Percentiles rank a stretch among this genome's conserved stretches.
These are phyloP conservation scores for Manacus vitellinus DNA, from an alignment of 2,113 vertebrate species.

Conservation along the genomic window DNA sequence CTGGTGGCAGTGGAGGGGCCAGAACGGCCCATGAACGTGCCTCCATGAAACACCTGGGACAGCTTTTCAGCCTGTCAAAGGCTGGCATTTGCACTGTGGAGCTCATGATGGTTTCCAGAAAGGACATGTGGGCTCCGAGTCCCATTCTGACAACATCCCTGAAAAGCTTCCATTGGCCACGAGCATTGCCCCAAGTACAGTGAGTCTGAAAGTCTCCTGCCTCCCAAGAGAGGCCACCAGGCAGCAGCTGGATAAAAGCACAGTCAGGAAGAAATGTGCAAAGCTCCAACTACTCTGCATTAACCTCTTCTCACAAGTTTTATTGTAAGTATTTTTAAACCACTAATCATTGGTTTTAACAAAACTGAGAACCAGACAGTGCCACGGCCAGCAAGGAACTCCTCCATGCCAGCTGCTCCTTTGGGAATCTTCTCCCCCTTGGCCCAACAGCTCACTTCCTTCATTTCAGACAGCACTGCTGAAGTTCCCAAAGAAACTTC, in stretches of 20 bases:
- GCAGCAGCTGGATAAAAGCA: background rate
- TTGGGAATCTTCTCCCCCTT: background rate
- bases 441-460: background rate
- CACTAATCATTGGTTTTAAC: background rate
- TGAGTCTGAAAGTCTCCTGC: background rate
- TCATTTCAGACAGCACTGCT: background rate
- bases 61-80: background rate
- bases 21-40: background rate
- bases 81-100: background rate
- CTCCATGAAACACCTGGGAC: background rate
- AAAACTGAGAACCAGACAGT: background rate
- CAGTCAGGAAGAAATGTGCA: background rate
- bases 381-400: background rate
- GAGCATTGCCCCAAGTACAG: background rate
- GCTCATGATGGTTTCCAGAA: background rate
- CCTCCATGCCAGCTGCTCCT: background rate
- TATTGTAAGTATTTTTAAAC: background rate
- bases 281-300: background rate
- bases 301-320: background rate
- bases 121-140: rapidly evolving
- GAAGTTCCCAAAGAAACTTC: background rate
- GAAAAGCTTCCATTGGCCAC: background rate
- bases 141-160: background rate
- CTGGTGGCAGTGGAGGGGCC: background rate
- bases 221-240: background rate